Conservation (phyloP, 1,140 invertebrate genomes). For the Anastrepha ludens region DNA sequence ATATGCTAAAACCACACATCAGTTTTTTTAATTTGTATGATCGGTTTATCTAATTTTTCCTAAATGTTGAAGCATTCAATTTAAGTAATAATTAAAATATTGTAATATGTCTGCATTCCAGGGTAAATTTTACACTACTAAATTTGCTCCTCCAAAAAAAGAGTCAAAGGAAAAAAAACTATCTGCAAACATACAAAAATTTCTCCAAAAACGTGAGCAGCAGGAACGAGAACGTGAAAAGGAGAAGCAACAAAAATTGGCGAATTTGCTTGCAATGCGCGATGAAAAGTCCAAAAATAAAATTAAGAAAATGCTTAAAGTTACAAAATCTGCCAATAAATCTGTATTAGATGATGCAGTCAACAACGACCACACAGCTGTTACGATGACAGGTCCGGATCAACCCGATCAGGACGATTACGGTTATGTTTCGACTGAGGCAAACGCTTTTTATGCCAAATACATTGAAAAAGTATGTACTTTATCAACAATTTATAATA, state of each 20-base stretch:
- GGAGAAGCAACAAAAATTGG: constrained; percentile 80
- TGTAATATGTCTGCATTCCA: constrained; percentile 56
- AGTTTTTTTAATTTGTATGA: no score
- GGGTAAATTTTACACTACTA: constrained; percentile 82
- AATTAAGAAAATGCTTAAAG: constrained; percentile 79
- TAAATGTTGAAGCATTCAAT: no score
- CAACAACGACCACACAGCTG: constrained; percentile 84
- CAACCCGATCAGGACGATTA: constrained; percentile 94
- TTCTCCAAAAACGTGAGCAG: constrained; percentile 86
- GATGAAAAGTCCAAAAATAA: constrained; percentile 83
- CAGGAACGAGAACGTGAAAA: constrained; percentile 82
- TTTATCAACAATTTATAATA: constrained; percentile 72
- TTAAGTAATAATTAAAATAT: no score
- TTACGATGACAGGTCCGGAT: constrained; percentile 82
- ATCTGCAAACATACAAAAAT: constrained; percentile 87
- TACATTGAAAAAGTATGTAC: constrained; percentile 88
- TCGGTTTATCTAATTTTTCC: no score
- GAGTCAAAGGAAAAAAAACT: constrained; percentile 80
- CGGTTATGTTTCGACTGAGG: constrained; percentile 89
- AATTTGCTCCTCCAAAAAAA: constrained; percentile 89
- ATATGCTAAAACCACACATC: no score
- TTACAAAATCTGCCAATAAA: constrained; percentile 92
- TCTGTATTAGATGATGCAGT: constrained; percentile 88
- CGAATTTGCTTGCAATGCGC: constrained; percentile 82
- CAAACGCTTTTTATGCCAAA: constrained; percentile 86